phyloP scores from a whole-genome alignment of 2,113 vertebrate species.

The Phrynosoma platyrhinos region DNA sequence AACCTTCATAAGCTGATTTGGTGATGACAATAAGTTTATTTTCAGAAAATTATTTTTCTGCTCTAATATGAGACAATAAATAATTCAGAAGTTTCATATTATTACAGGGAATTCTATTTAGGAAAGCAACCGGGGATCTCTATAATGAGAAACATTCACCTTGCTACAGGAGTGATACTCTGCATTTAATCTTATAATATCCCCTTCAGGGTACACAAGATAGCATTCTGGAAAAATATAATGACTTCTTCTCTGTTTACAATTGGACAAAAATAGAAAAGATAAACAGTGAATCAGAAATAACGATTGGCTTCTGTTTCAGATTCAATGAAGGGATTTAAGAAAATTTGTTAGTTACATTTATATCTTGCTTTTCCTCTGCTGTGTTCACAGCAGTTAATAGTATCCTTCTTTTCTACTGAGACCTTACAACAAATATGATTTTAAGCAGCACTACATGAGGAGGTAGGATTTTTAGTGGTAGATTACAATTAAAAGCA shows the following conservation, averaged over 20 bases:
- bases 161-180: constrained; percentile 76
- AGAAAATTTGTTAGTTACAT: neutral
- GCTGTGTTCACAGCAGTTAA: neutral
- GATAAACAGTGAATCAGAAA: constrained; percentile 75
- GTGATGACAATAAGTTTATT: constrained; percentile 80
- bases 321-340: constrained; percentile 58
- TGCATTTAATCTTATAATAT: constrained; percentile 82
- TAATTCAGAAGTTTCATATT: constrained; percentile 81
- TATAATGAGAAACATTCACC: constrained; percentile 80
- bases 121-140: constrained; percentile 78
- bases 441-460: neutral
- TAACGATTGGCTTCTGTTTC: constrained; percentile 69
- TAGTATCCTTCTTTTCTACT: too few relatives aligned
- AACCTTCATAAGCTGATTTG: constrained; percentile 77
- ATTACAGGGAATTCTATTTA: constrained; percentile 81
- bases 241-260: constrained; percentile 74
- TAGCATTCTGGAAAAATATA: constrained; percentile 77
- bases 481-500: too few relatives aligned
- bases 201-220: constrained; percentile 78
- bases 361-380: neutral
- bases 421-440: neutral
- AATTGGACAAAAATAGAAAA: constrained; percentile 65
- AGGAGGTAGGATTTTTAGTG: neutral
- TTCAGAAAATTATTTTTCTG: constrained; percentile 79
- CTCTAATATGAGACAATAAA: constrained; percentile 81